A percentile compares a stretch with the other conserved stretches of the same genome.
Evolutionary conservation across 2,888 invertebrate species (phyloP).

Genomic region (Ceraclea dissimilis): DNA sequence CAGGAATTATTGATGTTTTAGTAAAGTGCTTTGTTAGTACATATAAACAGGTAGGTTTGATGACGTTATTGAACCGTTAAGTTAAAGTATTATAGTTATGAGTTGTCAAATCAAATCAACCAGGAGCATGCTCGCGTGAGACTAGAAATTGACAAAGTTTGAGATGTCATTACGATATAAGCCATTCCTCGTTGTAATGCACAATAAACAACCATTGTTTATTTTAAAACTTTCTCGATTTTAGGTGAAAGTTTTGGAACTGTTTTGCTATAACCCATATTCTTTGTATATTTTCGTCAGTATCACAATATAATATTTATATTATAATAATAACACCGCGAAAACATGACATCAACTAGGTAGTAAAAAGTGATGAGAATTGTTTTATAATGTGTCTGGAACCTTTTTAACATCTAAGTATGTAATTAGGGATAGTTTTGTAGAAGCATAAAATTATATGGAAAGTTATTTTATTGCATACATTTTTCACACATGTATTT

Average conservation of each 20-base stretch:
- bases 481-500: too few relatives aligned
- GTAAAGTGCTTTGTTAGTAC: too few relatives aligned
- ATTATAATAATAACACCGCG: not conserved
- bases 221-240: slow-evolving; percentile 10
- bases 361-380: too few relatives aligned
- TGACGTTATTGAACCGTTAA: not conserved
- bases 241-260: slow-evolving; percentile 6
- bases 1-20: too few relatives aligned
- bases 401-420: too few relatives aligned
- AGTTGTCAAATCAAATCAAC: not conserved
- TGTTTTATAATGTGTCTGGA: too few relatives aligned
- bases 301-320: not conserved
- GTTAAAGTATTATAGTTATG: not conserved
- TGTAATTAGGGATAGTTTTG: too few relatives aligned
- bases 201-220: slow-evolving; percentile 11
- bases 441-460: too few relatives aligned
- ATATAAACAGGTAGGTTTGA: too few relatives aligned
- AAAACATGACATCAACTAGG: not conserved
- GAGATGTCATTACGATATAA: slow-evolving; percentile 15
- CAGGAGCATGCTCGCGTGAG: slow-evolving; percentile 8
- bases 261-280: not conserved
- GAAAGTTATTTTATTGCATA: too few relatives aligned
- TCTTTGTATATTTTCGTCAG: not conserved
- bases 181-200: slow-evolving; percentile 12
- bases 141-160: slow-evolving; percentile 16